A percentile compares a stretch with the other conserved stretches of the same genome.
These are phyloP conservation scores for Zaprionus kolodkinae DNA, from an alignment of 1,140 invertebrate species.

Conservation along the genomic window DNA sequence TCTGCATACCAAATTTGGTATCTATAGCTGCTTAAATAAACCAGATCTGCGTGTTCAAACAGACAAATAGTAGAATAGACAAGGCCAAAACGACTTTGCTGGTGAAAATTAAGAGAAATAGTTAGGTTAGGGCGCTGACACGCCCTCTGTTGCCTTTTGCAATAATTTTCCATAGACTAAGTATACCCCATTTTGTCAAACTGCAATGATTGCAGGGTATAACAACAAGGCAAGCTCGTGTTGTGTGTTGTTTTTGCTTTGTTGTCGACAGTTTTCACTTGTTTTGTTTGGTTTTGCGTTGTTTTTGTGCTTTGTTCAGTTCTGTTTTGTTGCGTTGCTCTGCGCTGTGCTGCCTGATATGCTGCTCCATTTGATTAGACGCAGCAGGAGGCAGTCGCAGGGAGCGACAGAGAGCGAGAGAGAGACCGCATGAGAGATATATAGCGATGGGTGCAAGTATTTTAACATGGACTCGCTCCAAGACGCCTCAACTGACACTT, in stretches of 20 bases:
- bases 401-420: neutral
- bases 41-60: too few relatives aligned
- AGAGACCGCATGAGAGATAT: neutral
- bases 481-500: slow-evolving; percentile 17
- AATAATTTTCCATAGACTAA: too few relatives aligned
- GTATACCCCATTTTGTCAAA: too few relatives aligned
- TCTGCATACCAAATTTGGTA: too few relatives aligned
- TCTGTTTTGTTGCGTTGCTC: slow-evolving; percentile 47
- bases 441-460: slow-evolving; percentile 17
- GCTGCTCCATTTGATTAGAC: slow-evolving; percentile 14
- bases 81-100: too few relatives aligned
- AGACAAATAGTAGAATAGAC: too few relatives aligned
- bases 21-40: too few relatives aligned
- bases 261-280: neutral
- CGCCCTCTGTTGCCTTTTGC: too few relatives aligned
- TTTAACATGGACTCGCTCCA: slow-evolving; percentile 13
- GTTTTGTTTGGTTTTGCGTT: slow-evolving; percentile 48
- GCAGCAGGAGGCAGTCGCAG: neutral
- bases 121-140: too few relatives aligned
- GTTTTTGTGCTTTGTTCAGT: slow-evolving; percentile 50
- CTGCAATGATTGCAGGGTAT: too few relatives aligned
- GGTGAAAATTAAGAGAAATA: too few relatives aligned
- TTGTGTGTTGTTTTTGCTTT: slow-evolving; percentile 35
- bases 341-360: neutral
- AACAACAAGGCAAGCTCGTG: slow-evolving; percentile 61